These are phyloP conservation scores for Potamilus streckersoni DNA, from an alignment of 1,140 invertebrate species.

Conservation along the genomic window DNA sequence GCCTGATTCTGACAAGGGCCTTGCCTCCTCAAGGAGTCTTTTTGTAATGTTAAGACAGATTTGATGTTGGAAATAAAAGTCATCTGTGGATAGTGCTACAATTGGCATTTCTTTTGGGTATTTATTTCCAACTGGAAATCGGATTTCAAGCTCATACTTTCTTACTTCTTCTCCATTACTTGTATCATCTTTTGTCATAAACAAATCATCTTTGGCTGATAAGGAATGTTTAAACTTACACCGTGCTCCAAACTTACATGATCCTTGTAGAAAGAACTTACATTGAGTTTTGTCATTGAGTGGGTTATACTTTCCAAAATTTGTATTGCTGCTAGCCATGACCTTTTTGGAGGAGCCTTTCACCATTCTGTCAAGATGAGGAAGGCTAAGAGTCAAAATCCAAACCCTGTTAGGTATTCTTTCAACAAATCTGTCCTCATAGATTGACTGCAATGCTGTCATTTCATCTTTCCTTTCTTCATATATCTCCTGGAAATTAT, in stretches of 20 bases:
- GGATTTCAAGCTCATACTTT: conserved; percentile 54
- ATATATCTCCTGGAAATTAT: conserved; percentile 39
- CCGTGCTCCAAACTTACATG: conserved; percentile 52
- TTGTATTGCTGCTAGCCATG: neutral
- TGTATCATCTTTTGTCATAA: conserved; percentile 26
- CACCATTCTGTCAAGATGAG: conserved; percentile 37
- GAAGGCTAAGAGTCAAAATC: conserved; percentile 51
- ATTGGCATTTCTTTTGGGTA: conserved; percentile 58
- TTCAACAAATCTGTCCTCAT: conserved; percentile 56
- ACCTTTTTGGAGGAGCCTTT: conserved; percentile 15
- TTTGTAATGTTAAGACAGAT: conserved; percentile 57
- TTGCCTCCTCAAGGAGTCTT: conserved; percentile 50
- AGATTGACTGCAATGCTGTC: conserved; percentile 58
- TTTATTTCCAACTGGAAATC: conserved; percentile 53
- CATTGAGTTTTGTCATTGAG: conserved; percentile 36
- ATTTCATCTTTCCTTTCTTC: conserved; percentile 60
- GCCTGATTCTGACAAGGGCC: conserved; percentile 33
- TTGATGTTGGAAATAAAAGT: conserved; percentile 42
- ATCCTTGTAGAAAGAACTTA: conserved; percentile 55
- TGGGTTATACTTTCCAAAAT: no score
- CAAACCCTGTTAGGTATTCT: conserved; percentile 55
- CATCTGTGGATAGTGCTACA: conserved; percentile 52
- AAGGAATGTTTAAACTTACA: conserved; percentile 49
- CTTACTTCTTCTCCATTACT: conserved; percentile 14
- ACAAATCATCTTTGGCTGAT: conserved; percentile 7